Evolutionary conservation across 2,888 invertebrate genomes (phyloP).

Genomic region (Cryptus viduatorius): DNA sequence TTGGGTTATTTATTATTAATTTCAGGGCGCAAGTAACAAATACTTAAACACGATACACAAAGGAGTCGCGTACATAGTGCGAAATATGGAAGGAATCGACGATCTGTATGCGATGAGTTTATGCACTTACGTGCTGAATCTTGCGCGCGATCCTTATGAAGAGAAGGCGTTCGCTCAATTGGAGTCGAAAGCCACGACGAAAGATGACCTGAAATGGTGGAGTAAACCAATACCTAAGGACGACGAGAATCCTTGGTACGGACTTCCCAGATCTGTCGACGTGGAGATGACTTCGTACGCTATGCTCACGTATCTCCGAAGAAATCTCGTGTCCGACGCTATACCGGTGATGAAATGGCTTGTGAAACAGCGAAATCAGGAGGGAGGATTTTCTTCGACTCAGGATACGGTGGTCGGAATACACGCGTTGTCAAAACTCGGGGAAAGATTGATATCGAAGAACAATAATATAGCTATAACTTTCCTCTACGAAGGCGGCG

Average conservation of each 20-base stretch:
- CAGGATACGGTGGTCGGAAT: conserved; percentile 92
- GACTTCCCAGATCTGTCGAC: conserved; percentile 90
- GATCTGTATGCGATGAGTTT: conserved; percentile 92
- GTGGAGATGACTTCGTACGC: conserved; percentile 96
- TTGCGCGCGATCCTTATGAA: conserved; percentile 90
- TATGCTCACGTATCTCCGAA: conserved; percentile 89
- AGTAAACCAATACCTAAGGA: conserved; percentile 88
- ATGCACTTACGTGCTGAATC: conserved; percentile 91
- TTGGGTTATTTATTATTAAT: neutral
- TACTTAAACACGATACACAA: conserved; percentile 91
- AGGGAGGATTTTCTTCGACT: conserved; percentile 91
- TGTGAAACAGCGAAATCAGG: conserved; percentile 89
- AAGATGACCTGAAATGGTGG: conserved; percentile 92
- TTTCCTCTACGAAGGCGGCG: conserved; percentile 86
- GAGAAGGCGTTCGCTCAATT: conserved; percentile 88
- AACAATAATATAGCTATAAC: conserved; percentile 86
- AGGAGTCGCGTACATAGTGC: conserved; percentile 91
- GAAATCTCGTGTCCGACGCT: conserved; percentile 86
- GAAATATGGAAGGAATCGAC: conserved; percentile 88
- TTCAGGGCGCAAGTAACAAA: conserved; percentile 77
- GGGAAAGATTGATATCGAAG: conserved; percentile 86
- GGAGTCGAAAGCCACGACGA: conserved; percentile 85
- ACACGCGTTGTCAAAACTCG: conserved; percentile 89
- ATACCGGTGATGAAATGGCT: conserved; percentile 91
- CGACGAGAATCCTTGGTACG: conserved; percentile 89